Percentiles rank a stretch among this genome's conserved stretches.
Conservation (phyloP, 2,113 vertebrate species). For the Apistogramma diplotaenia region DNA sequence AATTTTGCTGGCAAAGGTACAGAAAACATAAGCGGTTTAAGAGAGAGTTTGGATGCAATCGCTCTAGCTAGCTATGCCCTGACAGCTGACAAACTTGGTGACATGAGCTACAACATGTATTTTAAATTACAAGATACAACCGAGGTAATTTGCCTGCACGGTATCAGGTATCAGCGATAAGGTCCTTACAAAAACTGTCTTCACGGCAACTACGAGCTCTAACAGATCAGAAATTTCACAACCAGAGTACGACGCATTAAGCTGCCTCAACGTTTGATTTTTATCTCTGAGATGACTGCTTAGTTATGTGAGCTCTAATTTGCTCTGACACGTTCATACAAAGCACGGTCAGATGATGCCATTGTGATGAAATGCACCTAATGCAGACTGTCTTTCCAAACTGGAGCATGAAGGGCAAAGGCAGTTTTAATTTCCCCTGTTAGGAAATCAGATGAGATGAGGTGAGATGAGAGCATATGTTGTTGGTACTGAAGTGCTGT, state of each 20-base stretch:
- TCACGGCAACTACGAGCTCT: background rate
- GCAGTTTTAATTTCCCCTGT: conserved; percentile 33
- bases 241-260: background rate
- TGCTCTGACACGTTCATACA: conserved; percentile 13
- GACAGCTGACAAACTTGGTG: conserved; percentile 42
- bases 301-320: conserved; percentile 14
- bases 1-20: conserved; percentile 29
- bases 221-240: conserved; percentile 5
- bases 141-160: background rate
- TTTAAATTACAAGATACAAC: background rate
- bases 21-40: conserved; percentile 53
- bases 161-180: background rate
- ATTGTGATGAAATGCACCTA: conserved; percentile 32
- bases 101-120: background rate
- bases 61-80: conserved; percentile 35
- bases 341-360: conserved; percentile 31
- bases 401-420: conserved; percentile 26
- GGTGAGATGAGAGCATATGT: background rate
- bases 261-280: background rate
- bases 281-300: background rate
- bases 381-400: conserved; percentile 8
- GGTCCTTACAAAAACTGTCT: background rate
- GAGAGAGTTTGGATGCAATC: conserved; percentile 46
- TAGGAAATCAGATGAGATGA: conserved; percentile 19
- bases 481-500: background rate